Evolutionary conservation across 2,797 vertebrate species (phyloP).

Genomic region (Sarcophilus harrisii): DNA sequence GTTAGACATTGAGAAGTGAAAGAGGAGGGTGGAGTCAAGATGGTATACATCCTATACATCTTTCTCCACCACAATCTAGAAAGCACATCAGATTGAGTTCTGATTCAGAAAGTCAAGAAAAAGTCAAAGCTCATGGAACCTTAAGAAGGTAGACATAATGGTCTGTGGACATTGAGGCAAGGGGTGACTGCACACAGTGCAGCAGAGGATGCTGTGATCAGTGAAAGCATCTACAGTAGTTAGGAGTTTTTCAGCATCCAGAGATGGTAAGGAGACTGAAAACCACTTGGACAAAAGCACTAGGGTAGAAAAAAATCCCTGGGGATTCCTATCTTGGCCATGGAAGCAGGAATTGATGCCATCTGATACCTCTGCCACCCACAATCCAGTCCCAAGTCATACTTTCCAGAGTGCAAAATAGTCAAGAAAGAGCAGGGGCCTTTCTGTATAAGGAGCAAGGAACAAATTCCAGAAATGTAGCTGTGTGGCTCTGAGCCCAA

Average conservation of each 20-base stretch:
- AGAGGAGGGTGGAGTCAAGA: not conserved
- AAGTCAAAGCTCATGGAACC: not conserved
- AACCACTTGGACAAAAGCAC: no score
- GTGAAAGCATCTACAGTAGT: not conserved
- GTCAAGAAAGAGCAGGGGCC: not conserved
- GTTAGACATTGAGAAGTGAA: not conserved
- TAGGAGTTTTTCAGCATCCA: not conserved
- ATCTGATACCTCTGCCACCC: not conserved
- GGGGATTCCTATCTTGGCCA: not conserved
- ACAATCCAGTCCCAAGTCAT: not conserved
- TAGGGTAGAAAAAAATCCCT: not conserved
- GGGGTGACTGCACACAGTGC: not conserved
- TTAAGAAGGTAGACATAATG: not conserved
- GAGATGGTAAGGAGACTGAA: not conserved
- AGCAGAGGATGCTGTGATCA: not conserved
- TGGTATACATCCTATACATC: not conserved
- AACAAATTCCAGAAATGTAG: not conserved
- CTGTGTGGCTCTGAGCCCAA: not conserved
- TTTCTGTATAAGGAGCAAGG: not conserved
- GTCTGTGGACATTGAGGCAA: not conserved
- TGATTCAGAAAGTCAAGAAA: not conserved
- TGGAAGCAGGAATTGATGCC: not conserved
- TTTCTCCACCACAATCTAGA: not conserved
- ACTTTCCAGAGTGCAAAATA: not conserved
- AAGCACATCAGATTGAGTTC: not conserved